Base-by-base conservation (phyloP, 2,797 vertebrate genomes). In the Parauchenoglanis ngamensis region DNA sequence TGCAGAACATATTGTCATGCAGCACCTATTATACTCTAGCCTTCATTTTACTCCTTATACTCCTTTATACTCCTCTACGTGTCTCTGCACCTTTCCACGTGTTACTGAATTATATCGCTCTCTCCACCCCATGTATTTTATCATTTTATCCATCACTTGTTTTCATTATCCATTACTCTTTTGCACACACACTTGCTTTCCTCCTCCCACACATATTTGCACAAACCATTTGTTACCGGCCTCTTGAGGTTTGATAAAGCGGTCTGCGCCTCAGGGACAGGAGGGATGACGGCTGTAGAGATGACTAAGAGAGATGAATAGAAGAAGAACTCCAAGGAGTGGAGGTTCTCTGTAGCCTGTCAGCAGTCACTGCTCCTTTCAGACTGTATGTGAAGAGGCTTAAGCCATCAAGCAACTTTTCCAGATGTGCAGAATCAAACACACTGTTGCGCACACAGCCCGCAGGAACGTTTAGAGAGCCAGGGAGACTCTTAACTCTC, bases 371-470 rank as follows among this genome's bases (percentile, higher is more conserved):
- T 86, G 88, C 85, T 85, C 59, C 44, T 91, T 91, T 90, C 90
- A 90, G 84, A 28, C 70, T 67, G 73, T 72, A 75, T 87, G 83
- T 80, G 88, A 90, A 91, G 90, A 90, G 89, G 73, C 82, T 86
- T 86, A 90, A 90, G 70, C 77, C 84, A 61, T 72, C 80, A 40
- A 84, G 86, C 90, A 89, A 84, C 88, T 88, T 85, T 89, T 92
- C 90, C 91, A 92, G 90, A 92, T 92, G 92, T 92, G 88, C 21
- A 21, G 63, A 91, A 89, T 91, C 87, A 83, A 87, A 89, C 80
- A 5, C 67, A 86, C 75, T 83, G 78, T 76, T 89, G 83, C 77
- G 46, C 86, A 83, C 67, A 68, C 52, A 82, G 80, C 77, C 81
- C 85, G 52, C 90, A 85, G 80, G 78, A 80, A 23, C 49, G 73